Evolutionary conservation across 1,140 invertebrate species (phyloP).

Genomic region (Heterodera schachtii): DNA sequence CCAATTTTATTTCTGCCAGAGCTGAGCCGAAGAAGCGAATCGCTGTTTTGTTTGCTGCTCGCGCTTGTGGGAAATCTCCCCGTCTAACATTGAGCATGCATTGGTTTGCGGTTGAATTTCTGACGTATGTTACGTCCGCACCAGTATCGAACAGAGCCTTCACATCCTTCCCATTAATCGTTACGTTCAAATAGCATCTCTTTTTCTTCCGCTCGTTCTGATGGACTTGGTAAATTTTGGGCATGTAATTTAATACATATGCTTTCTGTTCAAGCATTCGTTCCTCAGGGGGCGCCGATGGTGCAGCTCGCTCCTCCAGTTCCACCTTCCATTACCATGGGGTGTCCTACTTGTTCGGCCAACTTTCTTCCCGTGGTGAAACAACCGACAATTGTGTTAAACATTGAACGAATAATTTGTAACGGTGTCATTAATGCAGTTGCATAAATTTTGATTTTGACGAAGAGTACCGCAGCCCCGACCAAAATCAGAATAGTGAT

Average conservation of each 20-base stretch:
- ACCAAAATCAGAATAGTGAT: background rate
- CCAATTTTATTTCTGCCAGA: constrained; percentile 16
- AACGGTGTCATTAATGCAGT: background rate
- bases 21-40: constrained; percentile 34
- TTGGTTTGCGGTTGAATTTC: background rate
- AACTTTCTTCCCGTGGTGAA: background rate
- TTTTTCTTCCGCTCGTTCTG: background rate
- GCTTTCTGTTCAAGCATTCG: background rate
- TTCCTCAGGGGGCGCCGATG: background rate
- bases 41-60: constrained; percentile 24
- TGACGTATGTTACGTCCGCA: background rate
- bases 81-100: background rate
- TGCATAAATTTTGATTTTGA: background rate
- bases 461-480: background rate
- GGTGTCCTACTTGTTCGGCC: background rate
- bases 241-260: constrained; percentile 7
- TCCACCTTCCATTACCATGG: background rate
- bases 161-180: background rate
- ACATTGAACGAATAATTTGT: background rate
- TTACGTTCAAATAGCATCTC: constrained; percentile 10
- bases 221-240: background rate
- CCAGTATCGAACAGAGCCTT: background rate
- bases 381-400: background rate
- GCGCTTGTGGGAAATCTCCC: background rate
- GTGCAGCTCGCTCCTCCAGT: background rate